Conservation (phyloP, 1,140 invertebrate genomes). For the Diprion similis region DNA sequence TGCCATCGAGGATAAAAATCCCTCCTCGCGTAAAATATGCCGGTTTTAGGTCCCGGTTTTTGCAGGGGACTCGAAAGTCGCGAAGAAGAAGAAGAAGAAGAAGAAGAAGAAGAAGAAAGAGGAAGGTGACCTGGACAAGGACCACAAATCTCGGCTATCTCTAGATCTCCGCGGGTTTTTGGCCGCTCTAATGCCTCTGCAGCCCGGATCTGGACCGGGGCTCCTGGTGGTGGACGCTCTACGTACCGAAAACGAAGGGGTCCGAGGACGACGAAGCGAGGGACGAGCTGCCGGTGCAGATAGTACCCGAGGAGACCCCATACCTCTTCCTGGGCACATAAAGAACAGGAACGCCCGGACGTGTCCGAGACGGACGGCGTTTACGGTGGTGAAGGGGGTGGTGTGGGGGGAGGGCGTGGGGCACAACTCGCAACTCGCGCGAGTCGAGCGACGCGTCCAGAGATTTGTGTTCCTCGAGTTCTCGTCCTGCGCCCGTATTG, state of each 20-base stretch:
- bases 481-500: slow-evolving; percentile 40
- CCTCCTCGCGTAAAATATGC: too few species aligned
- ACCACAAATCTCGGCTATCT: slow-evolving; percentile 43
- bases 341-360: slow-evolving; percentile 51
- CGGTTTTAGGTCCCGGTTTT: too few species aligned
- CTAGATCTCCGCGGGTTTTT: slow-evolving; percentile 52
- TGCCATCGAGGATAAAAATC: too few species aligned
- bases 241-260: slow-evolving; percentile 30
- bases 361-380: slow-evolving; percentile 53
- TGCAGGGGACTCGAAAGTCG: too few species aligned
- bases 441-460: slow-evolving; percentile 19
- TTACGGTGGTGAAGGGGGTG: slow-evolving; percentile 33
- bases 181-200: slow-evolving; percentile 49
- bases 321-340: slow-evolving; percentile 50
- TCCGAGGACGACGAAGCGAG: slow-evolving; percentile 18
- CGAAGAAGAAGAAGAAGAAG: neutral
- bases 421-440: slow-evolving; percentile 2
- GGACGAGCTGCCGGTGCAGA: slow-evolving; percentile 38
- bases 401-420: slow-evolving; percentile 15
- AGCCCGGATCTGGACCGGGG: neutral
- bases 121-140: neutral
- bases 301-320: slow-evolving; percentile 43
- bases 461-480: slow-evolving; percentile 45
- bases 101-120: neutral
- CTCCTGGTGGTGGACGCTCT: slow-evolving; percentile 25